phyloP scores from a whole-genome alignment of 1,140 invertebrate species.

The Penaeus vannamei region DNA sequence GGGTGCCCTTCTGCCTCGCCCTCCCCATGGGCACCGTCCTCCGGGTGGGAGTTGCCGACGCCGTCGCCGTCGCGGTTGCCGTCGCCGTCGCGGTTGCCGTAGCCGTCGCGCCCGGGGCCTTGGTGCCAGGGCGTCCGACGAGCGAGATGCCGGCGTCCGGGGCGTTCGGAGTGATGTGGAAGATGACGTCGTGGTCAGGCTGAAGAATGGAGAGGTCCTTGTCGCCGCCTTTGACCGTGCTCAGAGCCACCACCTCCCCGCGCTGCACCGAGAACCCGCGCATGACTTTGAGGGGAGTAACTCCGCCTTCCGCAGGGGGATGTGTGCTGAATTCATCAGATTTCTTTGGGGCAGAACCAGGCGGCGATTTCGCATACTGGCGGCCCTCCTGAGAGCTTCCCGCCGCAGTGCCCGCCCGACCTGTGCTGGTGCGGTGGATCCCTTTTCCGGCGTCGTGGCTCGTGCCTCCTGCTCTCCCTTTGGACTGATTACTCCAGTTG shows the following conservation, averaged over 20 bases:
- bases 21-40: too few relatives aligned
- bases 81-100: background rate
- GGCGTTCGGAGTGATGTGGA: constrained; percentile 47
- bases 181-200: constrained; percentile 51
- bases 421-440: background rate
- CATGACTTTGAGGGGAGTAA: constrained; percentile 18
- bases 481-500: constrained; percentile 13
- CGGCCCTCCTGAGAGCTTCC: background rate
- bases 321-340: background rate
- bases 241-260: constrained; percentile 44
- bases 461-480: background rate
- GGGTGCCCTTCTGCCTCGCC: too few relatives aligned
- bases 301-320: background rate
- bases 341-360: background rate
- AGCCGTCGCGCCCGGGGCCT: background rate
- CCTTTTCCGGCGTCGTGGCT: background rate
- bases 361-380: background rate
- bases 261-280: constrained; percentile 51
- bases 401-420: too few relatives aligned
- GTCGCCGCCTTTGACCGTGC: constrained; percentile 13
- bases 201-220: constrained; percentile 19
- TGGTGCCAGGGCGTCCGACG: constrained; percentile 1
- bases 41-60: too few relatives aligned
- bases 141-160: constrained; percentile 39
- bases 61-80: too few relatives aligned